Evolutionary conservation across 2,888 invertebrate genomes (phyloP).

Genomic region (Alcis repandata): DNA sequence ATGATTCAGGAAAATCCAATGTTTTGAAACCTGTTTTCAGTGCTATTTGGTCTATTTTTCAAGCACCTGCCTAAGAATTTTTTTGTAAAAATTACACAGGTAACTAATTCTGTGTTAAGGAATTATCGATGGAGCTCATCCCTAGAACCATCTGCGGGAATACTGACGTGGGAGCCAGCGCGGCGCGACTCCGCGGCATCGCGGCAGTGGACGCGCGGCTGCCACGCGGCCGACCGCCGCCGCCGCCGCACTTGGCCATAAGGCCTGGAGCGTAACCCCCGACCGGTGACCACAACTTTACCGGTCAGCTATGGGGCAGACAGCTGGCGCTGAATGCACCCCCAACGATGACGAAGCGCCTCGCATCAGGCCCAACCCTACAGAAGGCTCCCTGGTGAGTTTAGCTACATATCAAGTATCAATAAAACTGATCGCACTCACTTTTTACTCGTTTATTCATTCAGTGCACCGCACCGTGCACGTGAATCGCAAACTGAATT

Average conservation of each 20-base stretch:
- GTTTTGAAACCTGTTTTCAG: too few relatives aligned
- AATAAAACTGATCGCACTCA: neutral
- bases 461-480: neutral
- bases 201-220: slow-evolving; percentile 78
- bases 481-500: too few relatives aligned
- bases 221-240: slow-evolving; percentile 81
- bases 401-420: slow-evolving; percentile 34
- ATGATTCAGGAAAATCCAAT: too few relatives aligned
- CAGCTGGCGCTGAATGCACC: slow-evolving; percentile 83
- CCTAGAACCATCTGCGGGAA: slow-evolving; percentile 56
- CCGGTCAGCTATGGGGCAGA: slow-evolving; percentile 80
- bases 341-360: slow-evolving; percentile 85
- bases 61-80: too few relatives aligned
- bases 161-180: slow-evolving; percentile 55
- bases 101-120: neutral
- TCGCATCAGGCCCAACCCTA: slow-evolving; percentile 81
- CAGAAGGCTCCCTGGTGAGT: slow-evolving; percentile 85
- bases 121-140: slow-evolving; percentile 45
- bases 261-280: slow-evolving; percentile 30
- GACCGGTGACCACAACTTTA: slow-evolving; percentile 5
- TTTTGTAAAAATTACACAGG: too few relatives aligned
- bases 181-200: slow-evolving; percentile 51
- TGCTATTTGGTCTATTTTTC: too few relatives aligned
- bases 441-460: slow-evolving; percentile 2
- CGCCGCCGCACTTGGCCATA: slow-evolving; percentile 60